Percentiles rank a stretch among this genome's conserved stretches.
Conservation (phyloP, 2,888 invertebrate genomes). For the Thelaira solivaga region DNA sequence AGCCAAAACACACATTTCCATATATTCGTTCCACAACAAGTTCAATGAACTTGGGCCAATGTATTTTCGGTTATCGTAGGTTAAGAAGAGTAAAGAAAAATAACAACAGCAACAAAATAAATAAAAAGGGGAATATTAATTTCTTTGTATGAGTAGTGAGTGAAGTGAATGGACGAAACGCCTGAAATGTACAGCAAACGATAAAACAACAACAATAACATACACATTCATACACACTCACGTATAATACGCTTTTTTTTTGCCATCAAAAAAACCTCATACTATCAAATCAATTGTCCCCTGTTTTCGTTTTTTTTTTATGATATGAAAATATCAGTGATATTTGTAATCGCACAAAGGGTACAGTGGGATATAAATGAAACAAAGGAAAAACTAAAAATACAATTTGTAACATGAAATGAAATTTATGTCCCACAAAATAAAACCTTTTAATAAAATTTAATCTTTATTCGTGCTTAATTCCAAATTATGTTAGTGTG, state of each 20-base stretch:
- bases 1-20: constrained; percentile 7
- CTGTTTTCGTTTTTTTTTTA: constrained; percentile 34
- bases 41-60: constrained; percentile 67
- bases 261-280: constrained; percentile 39
- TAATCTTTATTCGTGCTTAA: too few relatives aligned
- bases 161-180: constrained; percentile 46
- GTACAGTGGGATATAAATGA: constrained; percentile 18
- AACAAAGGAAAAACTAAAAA: too few relatives aligned
- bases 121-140: constrained; percentile 41
- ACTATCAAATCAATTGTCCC: constrained; percentile 36
- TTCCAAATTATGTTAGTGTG: too few relatives aligned
- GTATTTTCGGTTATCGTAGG: constrained; percentile 68
- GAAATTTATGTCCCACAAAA: too few relatives aligned
- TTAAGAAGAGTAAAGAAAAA: constrained; percentile 59
- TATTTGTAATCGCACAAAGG: constrained; percentile 28
- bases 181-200: constrained; percentile 45
- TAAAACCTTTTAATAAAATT: too few relatives aligned
- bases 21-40: constrained; percentile 48
- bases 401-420: too few relatives aligned
- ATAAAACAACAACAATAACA: constrained; percentile 17
- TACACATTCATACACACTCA: constrained; percentile 1
- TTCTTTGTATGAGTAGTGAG: constrained; percentile 5
- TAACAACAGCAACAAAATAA: constrained; percentile 17
- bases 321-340: constrained; percentile 56
- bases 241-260: constrained; percentile 21